Base-by-base conservation (phyloP, 2,888 invertebrate species). In the Hyppa rectilinea region DNA sequence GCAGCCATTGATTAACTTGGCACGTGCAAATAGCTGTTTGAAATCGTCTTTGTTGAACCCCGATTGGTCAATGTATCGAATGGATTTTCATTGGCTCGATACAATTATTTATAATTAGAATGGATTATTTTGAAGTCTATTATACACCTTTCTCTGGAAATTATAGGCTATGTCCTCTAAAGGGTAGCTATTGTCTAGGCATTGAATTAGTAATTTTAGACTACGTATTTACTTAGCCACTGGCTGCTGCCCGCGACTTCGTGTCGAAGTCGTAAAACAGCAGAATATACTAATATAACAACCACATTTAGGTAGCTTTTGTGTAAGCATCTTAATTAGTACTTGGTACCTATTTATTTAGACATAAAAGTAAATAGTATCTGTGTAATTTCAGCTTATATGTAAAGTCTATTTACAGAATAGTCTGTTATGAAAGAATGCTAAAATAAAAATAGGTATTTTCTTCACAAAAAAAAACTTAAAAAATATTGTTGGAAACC, bases 1-100 rank as follows among this genome's bases (percentile, higher is more conserved):
- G 76, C 73, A 69, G 49, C 82, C 84, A 84, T 85, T 85, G 85
- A 87, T 85, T 85, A 85, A 85, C 77, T 80, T 71, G 84, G 78
- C 69, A 74, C 86, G 87, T 85, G 85, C 71, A 79, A 85, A 85
- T 84, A 77, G 84, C 75, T 74, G 75, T 85, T 84, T 66, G 31
- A 70, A 80, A 84, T 75, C 67, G 72, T 71, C 82, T 80, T 85
- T 79, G 86, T 85, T 78, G 61, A 74, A 47, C 34, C 69, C 60
- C 70, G 65, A 80, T 80, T 82, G 86, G 80, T 83, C 82, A 75
- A 53, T 73, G 56, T 55, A 77, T 75, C 43, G 53, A 75, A 76
- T 78, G 75, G 45, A 64, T 67, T 82, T 74, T 65, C 73, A 82
- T 78, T 78, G 73, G 71, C 65, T 52, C 68, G 45, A 78, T 72